Evolutionary conservation across 1,140 invertebrate genomes (phyloP), one percentile per base, ranked within the genome.

Genomic region (Piezodorus guildinii): DNA sequence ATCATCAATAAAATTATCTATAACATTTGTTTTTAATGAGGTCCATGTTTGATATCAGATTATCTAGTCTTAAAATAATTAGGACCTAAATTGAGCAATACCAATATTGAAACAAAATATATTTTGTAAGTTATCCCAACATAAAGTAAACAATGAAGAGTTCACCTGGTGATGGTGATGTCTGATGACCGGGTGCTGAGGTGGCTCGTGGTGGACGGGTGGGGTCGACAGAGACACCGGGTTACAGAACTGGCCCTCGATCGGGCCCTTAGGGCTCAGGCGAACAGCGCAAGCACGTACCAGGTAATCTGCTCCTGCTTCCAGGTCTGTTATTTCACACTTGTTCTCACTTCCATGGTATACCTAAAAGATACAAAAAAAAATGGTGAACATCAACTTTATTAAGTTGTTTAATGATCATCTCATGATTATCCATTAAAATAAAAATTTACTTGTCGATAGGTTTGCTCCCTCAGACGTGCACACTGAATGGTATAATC

Each of bases 251-350:
- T 84, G 78, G 43, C 87, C 85, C 21, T 76, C 69, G 43, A 90
- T 77, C 4, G 61, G 52, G 0, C 76, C 78, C 43, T 75, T 75
- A 2, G 71, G 68, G 64, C 80, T 78, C 62, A 81, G 74, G 43
- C 88, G 80, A 60, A 90, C 79, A 2, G 84, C 82, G 75, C 84
- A 86, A 17, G 90, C 86, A 25, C 87, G 79, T 59, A 87, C 80
- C 67, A 77, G 73, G 72, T 91, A 91, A 67, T 88, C 85, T 30
- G 79, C 79, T 65, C 83, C 84, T 17, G 83, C 76, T 68, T 85
- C 80, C 67, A 91, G 76, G 70, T 83, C 81, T 66, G 82, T 80
- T 68, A 90, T 72, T 60, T 73, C 74, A 71, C 79, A 84, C 71
- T 79, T 81, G 19, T 81, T 82, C 64, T 85, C 86, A 64, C 75